These are phyloP conservation scores for Ursus arctos DNA, from an alignment of 2,113 vertebrate genomes.

Conservation along the genomic window DNA sequence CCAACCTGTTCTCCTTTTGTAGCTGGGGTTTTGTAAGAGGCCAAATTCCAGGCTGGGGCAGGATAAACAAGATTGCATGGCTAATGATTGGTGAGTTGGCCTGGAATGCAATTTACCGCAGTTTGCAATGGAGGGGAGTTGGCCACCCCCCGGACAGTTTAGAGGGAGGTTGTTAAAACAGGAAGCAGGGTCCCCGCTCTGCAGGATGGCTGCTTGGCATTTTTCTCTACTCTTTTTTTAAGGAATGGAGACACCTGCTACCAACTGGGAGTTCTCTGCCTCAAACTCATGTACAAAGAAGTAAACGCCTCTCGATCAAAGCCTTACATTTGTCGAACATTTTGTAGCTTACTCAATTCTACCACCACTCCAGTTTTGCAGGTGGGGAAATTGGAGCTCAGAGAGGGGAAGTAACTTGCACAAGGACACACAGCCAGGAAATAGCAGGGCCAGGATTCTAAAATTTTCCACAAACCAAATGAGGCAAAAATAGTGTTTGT, in stretches of 20 bases:
- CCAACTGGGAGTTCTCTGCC: neutral
- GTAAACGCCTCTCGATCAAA: neutral
- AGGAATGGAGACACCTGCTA: conserved; percentile 1
- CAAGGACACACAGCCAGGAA: neutral
- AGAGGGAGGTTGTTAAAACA: conserved; percentile 82
- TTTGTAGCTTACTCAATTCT: neutral
- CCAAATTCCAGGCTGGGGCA: conserved; percentile 88
- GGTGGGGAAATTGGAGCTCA: neutral
- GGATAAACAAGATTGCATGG: conserved; percentile 87
- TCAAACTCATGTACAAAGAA: neutral
- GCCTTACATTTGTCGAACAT: neutral
- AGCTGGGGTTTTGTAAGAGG: conserved; percentile 89
- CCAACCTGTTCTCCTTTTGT: conserved; percentile 83
- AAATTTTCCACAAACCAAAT: neutral
- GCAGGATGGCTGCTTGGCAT: neutral
- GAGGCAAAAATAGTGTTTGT: neutral
- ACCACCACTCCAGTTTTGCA: neutral
- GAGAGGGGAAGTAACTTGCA: neutral
- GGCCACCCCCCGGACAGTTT: conserved; percentile 82
- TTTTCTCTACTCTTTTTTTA: neutral
- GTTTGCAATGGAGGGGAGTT: conserved; percentile 81
- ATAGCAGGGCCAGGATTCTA: neutral
- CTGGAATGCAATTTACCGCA: conserved; percentile 83
- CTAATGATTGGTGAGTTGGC: conserved; percentile 87
- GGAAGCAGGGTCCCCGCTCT: conserved; percentile 66